These are phyloP conservation scores for Mus spretus DNA, from an alignment of 2,797 vertebrate genomes.

Conservation along the genomic window DNA sequence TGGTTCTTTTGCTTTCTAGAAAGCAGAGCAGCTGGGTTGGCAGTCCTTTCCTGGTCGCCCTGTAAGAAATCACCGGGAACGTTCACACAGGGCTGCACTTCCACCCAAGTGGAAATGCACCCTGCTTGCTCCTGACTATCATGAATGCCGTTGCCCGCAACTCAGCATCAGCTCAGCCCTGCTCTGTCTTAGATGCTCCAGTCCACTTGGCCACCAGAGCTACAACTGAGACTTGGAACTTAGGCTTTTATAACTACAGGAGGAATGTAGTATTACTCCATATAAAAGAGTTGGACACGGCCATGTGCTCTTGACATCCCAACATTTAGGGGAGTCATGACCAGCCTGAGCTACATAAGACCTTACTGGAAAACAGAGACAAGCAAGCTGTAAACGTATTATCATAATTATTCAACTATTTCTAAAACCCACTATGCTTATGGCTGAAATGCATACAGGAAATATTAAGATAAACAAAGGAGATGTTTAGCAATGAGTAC, in stretches of 20 bases:
- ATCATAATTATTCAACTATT: background rate
- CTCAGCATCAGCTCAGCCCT: fast-evolving
- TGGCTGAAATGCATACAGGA: background rate
- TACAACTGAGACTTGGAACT: background rate
- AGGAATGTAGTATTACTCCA: background rate
- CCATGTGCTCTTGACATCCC: background rate
- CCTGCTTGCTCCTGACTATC: background rate
- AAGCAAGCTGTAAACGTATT: background rate
- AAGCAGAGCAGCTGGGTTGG: background rate
- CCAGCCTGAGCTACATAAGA: background rate
- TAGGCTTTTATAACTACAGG: background rate
- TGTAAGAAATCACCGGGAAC: background rate
- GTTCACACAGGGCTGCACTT: fast-evolving
- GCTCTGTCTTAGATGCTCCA: fast-evolving
- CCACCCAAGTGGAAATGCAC: background rate
- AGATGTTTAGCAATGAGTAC: constrained; percentile 15
- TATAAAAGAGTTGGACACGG: background rate
- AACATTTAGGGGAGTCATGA: background rate
- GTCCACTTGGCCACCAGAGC: background rate
- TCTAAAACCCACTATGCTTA: background rate
- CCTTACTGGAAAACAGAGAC: background rate
- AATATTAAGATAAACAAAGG: constrained; percentile 38
- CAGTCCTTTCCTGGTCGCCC: background rate
- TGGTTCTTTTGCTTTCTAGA: background rate
- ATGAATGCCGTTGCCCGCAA: fast-evolving